phyloP scores from a whole-genome alignment of 2,797 vertebrate species.

The Orientallactaga sibirica region DNA sequence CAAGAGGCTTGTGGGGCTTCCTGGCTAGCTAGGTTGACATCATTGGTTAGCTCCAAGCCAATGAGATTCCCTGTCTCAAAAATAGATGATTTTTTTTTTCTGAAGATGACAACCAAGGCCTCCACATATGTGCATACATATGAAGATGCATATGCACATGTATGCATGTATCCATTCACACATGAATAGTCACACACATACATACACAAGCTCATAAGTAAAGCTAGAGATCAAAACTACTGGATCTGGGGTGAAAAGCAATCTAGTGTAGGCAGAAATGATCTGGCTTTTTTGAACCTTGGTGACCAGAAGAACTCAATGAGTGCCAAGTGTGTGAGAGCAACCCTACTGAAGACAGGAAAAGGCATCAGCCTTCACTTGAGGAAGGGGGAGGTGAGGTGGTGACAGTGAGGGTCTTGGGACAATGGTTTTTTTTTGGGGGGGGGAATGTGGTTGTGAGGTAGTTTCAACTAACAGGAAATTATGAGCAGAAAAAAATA shows the following conservation, averaged over 20 bases:
- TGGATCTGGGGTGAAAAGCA: not conserved
- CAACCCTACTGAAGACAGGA: not conserved
- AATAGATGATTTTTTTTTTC: too few species aligned
- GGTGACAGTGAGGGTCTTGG: not conserved
- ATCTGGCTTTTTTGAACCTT: not conserved
- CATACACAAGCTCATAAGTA: not conserved
- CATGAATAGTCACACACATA: too few species aligned
- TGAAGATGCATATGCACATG: too few species aligned
- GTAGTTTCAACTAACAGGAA: not conserved
- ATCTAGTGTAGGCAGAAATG: not conserved
- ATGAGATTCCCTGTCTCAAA: too few species aligned
- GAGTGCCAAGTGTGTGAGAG: fast-evolving
- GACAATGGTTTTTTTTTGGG: not conserved
- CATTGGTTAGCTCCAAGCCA: too few species aligned
- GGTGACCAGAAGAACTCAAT: fast-evolving
- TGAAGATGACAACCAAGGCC: too few species aligned
- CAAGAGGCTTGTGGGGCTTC: too few species aligned
- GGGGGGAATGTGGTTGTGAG: not conserved
- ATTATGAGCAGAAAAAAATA: not conserved
- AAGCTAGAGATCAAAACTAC: not conserved
- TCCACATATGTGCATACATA: too few species aligned
- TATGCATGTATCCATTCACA: too few species aligned
- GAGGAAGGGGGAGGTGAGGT: not conserved
- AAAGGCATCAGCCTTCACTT: not conserved
- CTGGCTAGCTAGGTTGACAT: too few species aligned